phyloP scores from a whole-genome alignment of 1,140 invertebrate species.

The Drosophila sp. region DNA sequence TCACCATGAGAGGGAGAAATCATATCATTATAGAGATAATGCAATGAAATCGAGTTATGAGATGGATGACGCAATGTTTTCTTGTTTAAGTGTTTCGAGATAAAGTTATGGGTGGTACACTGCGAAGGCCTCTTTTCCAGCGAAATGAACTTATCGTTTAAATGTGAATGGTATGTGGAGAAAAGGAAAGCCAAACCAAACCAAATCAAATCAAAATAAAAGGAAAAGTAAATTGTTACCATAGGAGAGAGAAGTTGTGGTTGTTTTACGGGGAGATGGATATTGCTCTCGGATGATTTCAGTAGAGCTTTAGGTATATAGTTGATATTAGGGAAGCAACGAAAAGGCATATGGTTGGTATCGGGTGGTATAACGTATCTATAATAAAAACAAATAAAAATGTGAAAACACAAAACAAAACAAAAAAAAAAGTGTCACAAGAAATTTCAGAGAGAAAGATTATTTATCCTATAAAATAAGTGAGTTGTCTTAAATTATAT shows the following conservation, averaged over 20 bases:
- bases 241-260: constrained; percentile 24
- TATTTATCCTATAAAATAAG: not conserved
- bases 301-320: constrained; percentile 74
- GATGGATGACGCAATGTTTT: too few species aligned
- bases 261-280: constrained; percentile 24
- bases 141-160: not conserved
- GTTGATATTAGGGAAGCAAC: constrained; percentile 69
- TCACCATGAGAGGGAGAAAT: constrained; percentile 30
- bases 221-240: constrained; percentile 46
- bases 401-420: constrained; percentile 37
- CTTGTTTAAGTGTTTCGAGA: too few species aligned
- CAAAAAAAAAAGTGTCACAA: not conserved
- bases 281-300: constrained; percentile 41
- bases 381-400: constrained; percentile 75
- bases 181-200: too few species aligned
- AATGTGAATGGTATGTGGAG: not conserved
- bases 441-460: not conserved
- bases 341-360: constrained; percentile 64
- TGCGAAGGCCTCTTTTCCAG: too few species aligned
- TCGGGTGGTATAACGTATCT: constrained; percentile 62
- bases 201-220: not conserved
- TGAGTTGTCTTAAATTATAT: constrained; percentile 17
- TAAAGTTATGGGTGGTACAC: too few species aligned
- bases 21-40: constrained; percentile 9
- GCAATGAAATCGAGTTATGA: not conserved